Evolutionary conservation across 2,888 invertebrate genomes (phyloP).

Genomic region (Phalera bucephala): DNA sequence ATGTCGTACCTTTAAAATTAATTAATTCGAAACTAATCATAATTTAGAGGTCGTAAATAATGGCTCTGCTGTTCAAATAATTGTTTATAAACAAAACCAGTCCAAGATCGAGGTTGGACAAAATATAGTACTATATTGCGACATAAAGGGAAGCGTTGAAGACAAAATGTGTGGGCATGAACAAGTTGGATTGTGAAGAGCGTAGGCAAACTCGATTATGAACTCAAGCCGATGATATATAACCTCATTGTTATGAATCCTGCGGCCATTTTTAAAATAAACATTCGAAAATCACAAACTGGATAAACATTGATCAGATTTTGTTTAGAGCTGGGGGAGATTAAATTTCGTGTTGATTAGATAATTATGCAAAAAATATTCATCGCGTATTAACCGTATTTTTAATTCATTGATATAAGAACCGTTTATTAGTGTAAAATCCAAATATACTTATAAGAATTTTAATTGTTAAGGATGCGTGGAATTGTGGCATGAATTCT

Average conservation of each 20-base stretch:
- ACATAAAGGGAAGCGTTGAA: conserved; percentile 15
- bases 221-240: conserved; percentile 26
- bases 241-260: neutral
- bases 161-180: conserved; percentile 21
- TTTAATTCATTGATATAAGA: too few relatives aligned
- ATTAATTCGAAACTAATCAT: too few relatives aligned
- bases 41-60: neutral
- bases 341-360: conserved; percentile 6
- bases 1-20: too few relatives aligned
- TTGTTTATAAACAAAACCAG: neutral
- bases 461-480: too few relatives aligned
- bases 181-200: conserved; percentile 40
- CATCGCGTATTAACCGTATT: too few relatives aligned
- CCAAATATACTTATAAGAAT: too few relatives aligned
- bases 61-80: neutral
- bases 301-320: neutral
- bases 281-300: neutral
- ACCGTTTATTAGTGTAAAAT: too few relatives aligned
- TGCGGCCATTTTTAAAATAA: neutral
- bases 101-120: neutral
- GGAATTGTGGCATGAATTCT: too few relatives aligned
- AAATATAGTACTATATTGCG: neutral
- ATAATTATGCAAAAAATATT: too few relatives aligned
- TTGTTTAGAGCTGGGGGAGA: conserved; percentile 3
- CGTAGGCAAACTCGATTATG: conserved; percentile 50